These are phyloP conservation scores for Scortum barcoo DNA, from an alignment of 2,113 vertebrate species.

Conservation along the genomic window DNA sequence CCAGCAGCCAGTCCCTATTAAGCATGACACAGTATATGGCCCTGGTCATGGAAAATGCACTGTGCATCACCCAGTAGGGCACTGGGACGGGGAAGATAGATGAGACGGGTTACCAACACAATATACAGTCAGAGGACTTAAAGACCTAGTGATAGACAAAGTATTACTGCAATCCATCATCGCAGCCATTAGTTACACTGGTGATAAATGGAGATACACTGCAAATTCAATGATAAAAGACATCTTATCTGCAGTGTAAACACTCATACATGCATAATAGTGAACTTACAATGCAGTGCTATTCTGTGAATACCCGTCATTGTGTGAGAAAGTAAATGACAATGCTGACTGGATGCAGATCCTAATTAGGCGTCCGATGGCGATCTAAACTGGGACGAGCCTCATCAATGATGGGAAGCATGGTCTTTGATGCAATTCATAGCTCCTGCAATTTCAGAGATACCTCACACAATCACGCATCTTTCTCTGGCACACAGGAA, in stretches of 20 bases:
- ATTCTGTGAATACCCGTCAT: conserved; percentile 18
- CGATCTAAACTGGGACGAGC: conserved; percentile 68
- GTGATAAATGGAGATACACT: conserved; percentile 56
- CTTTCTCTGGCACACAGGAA: not conserved
- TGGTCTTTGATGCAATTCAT: conserved; percentile 61
- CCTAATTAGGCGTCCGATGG: conserved; percentile 71
- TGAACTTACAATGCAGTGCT: not conserved
- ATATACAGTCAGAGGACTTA: conserved; percentile 57
- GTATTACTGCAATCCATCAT: conserved; percentile 71
- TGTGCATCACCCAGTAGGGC: conserved; percentile 43
- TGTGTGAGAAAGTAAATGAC: conserved; percentile 51
- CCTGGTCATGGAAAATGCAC: conserved; percentile 34
- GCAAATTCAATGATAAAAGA: conserved; percentile 50
- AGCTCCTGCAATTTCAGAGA: conserved; percentile 38
- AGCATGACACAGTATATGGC: conserved; percentile 40
- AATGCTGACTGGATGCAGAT: conserved; percentile 63
- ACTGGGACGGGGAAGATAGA: conserved; percentile 51
- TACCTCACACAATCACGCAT: conserved; percentile 19
- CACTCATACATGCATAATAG: conserved; percentile 35
- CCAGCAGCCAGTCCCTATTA: conserved; percentile 43
- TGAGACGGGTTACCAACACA: conserved; percentile 57
- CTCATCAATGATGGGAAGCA: conserved; percentile 59
- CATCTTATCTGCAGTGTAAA: conserved; percentile 29
- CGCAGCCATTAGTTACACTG: conserved; percentile 52
- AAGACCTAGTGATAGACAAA: conserved; percentile 62